A percentile compares a stretch with the other conserved stretches of the same genome.
Conservation (phyloP, 1,140 invertebrate species). For the Pollicipes pollicipes region DNA sequence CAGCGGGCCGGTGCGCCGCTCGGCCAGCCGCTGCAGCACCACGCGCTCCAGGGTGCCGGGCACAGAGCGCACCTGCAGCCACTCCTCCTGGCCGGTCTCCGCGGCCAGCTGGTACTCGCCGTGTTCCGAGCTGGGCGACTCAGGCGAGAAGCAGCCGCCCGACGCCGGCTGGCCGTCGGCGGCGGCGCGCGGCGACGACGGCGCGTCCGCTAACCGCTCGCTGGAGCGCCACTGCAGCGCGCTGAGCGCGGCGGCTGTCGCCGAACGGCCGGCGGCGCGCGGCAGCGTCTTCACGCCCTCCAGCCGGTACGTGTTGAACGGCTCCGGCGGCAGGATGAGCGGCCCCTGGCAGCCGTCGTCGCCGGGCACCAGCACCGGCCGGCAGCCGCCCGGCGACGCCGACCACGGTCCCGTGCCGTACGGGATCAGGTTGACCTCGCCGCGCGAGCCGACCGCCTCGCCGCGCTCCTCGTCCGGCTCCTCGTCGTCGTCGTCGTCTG, state of each 20-base stretch:
- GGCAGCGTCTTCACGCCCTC: background rate
- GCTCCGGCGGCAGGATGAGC: conserved; percentile 12
- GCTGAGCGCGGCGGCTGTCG: no score
- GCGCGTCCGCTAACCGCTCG: background rate
- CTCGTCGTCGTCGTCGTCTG: background rate
- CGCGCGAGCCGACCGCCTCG: no score
- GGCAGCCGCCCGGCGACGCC: background rate
- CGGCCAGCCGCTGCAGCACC: background rate
- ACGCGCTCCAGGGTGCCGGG: background rate
- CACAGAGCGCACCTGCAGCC: background rate
- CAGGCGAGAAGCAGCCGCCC: conserved; percentile 11
- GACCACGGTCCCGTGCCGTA: background rate
- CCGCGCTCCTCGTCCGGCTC: conserved; percentile 10
- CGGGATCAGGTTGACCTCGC: background rate
- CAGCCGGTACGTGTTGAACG: background rate
- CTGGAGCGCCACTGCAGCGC: background rate
- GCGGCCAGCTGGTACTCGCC: conserved; percentile 11
- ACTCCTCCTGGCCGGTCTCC: background rate
- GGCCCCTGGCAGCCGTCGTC: conserved; percentile 8
- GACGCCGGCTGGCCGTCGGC: background rate
- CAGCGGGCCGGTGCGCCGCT: background rate
- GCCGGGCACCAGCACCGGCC: conserved; percentile 10
- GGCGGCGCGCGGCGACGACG: no score
- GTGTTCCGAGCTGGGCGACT: conserved; percentile 19
- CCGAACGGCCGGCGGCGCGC: no score